A percentile compares a stretch with the other conserved stretches of the same genome.
phyloP scores from a whole-genome alignment of 2,113 vertebrate species.

The Nymphicus hollandicus region DNA sequence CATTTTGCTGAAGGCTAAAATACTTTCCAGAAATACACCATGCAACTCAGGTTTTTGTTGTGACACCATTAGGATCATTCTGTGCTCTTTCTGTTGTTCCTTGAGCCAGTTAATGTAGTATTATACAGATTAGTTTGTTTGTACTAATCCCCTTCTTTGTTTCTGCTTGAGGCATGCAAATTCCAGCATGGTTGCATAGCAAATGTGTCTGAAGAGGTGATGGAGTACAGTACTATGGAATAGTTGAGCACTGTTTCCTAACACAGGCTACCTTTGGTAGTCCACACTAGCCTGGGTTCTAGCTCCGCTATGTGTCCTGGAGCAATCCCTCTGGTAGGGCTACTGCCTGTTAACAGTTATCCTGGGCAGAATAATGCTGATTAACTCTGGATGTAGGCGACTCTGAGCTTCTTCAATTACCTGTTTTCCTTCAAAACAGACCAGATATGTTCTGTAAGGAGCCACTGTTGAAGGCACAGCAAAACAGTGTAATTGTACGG shows the following conservation, averaged over 20 bases:
- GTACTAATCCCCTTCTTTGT: not conserved
- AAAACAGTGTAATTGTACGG: not conserved
- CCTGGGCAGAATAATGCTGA: not conserved
- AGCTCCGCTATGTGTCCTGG: rapidly evolving
- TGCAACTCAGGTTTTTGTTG: not conserved
- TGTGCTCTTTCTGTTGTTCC: not conserved
- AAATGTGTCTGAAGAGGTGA: not conserved
- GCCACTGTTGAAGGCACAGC: not conserved
- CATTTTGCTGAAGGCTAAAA: not conserved
- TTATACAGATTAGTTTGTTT: not conserved
- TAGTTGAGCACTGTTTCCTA: not conserved
- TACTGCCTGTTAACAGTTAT: not conserved
- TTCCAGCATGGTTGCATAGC: not conserved
- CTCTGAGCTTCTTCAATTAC: not conserved
- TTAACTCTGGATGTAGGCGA: not conserved
- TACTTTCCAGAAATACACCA: not conserved
- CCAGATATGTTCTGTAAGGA: not conserved
- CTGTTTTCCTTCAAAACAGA: not conserved
- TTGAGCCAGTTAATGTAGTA: not conserved
- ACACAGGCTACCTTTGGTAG: not conserved
- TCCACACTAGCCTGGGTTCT: not conserved
- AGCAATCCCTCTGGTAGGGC: not conserved
- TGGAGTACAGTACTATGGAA: not conserved
- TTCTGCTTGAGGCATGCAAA: not conserved
- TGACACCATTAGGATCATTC: not conserved